These are phyloP conservation scores for Anneissia japonica DNA, from an alignment of 35 echinoderm and acorn worm species.

Conservation along the genomic window DNA sequence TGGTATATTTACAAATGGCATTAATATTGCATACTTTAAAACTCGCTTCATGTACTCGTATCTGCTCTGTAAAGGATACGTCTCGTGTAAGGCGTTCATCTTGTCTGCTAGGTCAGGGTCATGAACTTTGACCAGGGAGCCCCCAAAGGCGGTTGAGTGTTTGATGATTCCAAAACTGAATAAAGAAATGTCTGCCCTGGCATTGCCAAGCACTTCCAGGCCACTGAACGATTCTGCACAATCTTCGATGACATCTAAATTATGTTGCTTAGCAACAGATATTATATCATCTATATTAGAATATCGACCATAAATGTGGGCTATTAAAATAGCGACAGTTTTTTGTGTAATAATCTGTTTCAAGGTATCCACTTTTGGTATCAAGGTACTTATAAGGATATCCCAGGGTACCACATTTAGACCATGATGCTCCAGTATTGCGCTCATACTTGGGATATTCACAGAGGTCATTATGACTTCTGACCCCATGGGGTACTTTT, in stretches of 20 bases:
- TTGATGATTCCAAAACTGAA: conserved; percentile 20
- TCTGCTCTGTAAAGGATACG: not conserved
- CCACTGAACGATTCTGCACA: conserved; percentile 3
- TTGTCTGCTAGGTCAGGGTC: not conserved
- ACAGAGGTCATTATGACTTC: conserved; percentile 1
- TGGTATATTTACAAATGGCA: not conserved
- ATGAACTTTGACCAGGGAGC: not conserved
- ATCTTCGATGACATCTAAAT: not conserved
- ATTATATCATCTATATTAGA: conserved; percentile 7
- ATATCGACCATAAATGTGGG: conserved; percentile 1
- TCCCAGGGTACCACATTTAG: not conserved
- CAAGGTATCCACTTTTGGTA: not conserved
- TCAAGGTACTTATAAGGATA: not conserved
- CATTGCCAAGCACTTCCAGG: not conserved
- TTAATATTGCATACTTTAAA: not conserved
- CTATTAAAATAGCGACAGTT: conserved; percentile 1
- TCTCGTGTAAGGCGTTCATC: not conserved
- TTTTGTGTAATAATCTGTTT: not conserved
- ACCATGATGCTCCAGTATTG: not conserved
- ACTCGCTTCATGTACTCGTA: not conserved
- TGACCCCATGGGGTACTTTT: not conserved
- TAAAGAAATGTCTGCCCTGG: not conserved
- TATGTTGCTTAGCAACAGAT: not conserved
- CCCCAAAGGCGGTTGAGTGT: not conserved
- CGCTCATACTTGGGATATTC: conserved; percentile 5